Percentiles rank a stretch among this genome's conserved stretches.
Conservation (phyloP, 1,140 invertebrate species). For the Drosophila ogumai region DNA sequence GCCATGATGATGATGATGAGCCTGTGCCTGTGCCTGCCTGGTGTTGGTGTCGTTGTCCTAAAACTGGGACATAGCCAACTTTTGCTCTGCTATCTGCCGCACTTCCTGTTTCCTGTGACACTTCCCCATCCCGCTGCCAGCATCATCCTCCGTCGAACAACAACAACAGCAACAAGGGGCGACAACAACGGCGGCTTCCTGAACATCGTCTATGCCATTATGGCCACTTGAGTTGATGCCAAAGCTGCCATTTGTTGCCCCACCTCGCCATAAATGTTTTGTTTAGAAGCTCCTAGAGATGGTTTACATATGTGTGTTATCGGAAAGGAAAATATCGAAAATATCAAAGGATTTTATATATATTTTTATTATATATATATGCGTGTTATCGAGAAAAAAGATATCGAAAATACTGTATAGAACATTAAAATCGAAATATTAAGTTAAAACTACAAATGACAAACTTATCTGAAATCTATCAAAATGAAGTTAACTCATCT, state of each 20-base stretch:
- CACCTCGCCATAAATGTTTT: constrained; percentile 69
- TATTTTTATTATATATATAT: too few relatives aligned
- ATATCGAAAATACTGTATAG: too few relatives aligned
- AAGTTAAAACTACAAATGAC: too few relatives aligned
- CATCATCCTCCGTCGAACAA: neutral
- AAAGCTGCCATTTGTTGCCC: constrained; percentile 68
- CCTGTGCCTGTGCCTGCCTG: neutral
- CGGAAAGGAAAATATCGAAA: neutral
- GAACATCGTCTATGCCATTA: constrained; percentile 80
- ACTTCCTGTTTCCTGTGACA: constrained; percentile 80
- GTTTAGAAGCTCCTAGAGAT: constrained; percentile 27
- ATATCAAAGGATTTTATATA: too few relatives aligned
- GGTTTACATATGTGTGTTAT: neutral
- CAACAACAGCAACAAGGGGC: constrained; percentile 34
- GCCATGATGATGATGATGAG: neutral
- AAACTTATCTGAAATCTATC: too few relatives aligned
- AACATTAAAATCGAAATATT: too few relatives aligned
- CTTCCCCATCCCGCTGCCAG: constrained; percentile 49
- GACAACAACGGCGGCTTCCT: constrained; percentile 58
- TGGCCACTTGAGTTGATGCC: constrained; percentile 78
- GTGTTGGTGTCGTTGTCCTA: constrained; percentile 51
- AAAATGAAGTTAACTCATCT: too few relatives aligned
- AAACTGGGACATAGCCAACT: constrained; percentile 62
- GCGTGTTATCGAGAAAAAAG: too few relatives aligned
- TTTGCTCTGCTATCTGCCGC: constrained; percentile 76